Evolutionary conservation across 1,140 invertebrate genomes (phyloP).

Genomic region (Holotrichia oblita): DNA sequence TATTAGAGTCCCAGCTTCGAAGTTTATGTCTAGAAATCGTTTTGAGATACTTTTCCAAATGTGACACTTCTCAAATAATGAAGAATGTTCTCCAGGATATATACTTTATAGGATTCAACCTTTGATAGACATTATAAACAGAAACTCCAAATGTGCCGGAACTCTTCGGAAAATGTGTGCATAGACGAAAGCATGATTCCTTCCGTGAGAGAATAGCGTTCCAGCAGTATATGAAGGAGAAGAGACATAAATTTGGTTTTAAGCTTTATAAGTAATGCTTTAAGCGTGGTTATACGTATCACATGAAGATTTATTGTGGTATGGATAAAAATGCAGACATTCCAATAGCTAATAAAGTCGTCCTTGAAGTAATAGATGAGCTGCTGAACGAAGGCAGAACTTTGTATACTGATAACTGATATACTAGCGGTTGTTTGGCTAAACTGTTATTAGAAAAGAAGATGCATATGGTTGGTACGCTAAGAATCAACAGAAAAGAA

Average conservation of each 20-base stretch:
- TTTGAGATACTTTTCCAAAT: too few species aligned
- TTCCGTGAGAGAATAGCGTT: slow-evolving; percentile 58
- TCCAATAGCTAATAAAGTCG: slow-evolving; percentile 47
- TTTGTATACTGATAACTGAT: slow-evolving; percentile 60
- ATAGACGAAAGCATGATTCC: slow-evolving; percentile 61
- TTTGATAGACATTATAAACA: slow-evolving; percentile 20
- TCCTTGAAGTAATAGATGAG: slow-evolving; percentile 50
- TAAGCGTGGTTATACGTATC: slow-evolving; percentile 57
- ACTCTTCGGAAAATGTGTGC: slow-evolving; percentile 23
- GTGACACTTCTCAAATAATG: too few species aligned
- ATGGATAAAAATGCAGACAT: slow-evolving; percentile 52
- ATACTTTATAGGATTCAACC: too few species aligned
- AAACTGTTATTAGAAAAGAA: slow-evolving; percentile 56
- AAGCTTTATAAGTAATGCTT: slow-evolving; percentile 61
- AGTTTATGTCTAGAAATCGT: too few species aligned
- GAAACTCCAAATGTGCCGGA: not conserved
- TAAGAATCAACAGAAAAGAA: slow-evolving; percentile 51
- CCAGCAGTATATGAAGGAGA: slow-evolving; percentile 59
- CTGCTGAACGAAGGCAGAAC: slow-evolving; percentile 56
- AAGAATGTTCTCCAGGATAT: too few species aligned
- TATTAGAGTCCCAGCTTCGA: too few species aligned
- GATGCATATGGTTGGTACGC: slow-evolving; percentile 57
- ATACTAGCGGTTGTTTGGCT: slow-evolving; percentile 57
- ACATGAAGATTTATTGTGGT: slow-evolving; percentile 57
- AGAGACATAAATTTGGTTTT: slow-evolving; percentile 60